Base-by-base conservation (phyloP, 2,113 vertebrate species). In the Syngnathus floridae region DNA sequence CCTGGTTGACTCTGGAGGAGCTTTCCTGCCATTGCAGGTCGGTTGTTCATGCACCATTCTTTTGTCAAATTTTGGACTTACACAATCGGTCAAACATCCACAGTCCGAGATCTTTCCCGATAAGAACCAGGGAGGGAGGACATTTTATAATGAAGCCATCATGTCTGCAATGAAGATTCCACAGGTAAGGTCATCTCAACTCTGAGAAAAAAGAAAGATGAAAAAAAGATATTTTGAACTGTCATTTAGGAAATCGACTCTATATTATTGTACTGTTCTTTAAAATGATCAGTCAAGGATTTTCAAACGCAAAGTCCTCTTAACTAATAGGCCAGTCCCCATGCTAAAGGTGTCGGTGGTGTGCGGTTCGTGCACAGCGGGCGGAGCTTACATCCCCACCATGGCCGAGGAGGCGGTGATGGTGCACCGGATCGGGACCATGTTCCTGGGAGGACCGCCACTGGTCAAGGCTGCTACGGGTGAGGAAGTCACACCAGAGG, bases 391-490 rank as follows among this genome's bases (percentile, higher is more conserved):
- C 1, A 67, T 93, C 41, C 93, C 93, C 40, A 93, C 91, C 3
- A 94, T 93, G 92, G 88, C 92, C 0, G 92, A 95, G 54, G 94
- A 94, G 73, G 5, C 88, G 0, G 90, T 93, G 62, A 97, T 95
- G 64, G 82, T 93, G 41, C 90, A 94, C 61, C 75, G 75, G n/a
- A 94, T 92, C 16, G 92, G 93, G n/a, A 93, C 90, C 0, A 80
- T 95, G 41, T 95, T 94, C 82, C 87, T 97, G n/a, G 94, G 84
- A 1, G 93, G 93, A 5, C 93, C 94, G 0, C 91, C 94, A 0
- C 89, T 96, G 16, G 93, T 96, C n/a, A 95, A 92, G 84, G 93
- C 93, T 60, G 93, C 93, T 22, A 95, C 93, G 0, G 93, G 94
- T 36, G 93, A 96, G 76, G 78, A 92, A 0, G 91, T 93, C 35